These are phyloP conservation scores for Pogonomyrmex californicus DNA, from an alignment of 1,140 invertebrate species.

Conservation along the genomic window DNA sequence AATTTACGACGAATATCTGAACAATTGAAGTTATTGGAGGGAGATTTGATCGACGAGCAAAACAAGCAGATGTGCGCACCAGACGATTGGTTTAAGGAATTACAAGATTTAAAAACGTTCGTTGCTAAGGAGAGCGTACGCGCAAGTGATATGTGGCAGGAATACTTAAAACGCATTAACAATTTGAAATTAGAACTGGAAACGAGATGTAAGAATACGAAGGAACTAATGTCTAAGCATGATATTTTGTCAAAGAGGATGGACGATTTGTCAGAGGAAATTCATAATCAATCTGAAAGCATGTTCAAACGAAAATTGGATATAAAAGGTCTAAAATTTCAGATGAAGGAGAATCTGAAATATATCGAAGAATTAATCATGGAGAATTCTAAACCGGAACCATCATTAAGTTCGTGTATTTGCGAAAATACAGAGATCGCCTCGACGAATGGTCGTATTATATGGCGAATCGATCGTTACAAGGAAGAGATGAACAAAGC, in stretches of 20 bases:
- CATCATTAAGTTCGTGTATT: not conserved
- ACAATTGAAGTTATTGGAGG: conserved; percentile 69
- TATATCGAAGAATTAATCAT: conserved; percentile 75
- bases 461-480: conserved; percentile 91
- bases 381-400: conserved; percentile 37
- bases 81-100: conserved; percentile 64
- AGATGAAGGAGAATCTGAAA: conserved; percentile 75
- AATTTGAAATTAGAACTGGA: conserved; percentile 82
- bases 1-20: conserved; percentile 71
- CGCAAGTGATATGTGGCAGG: conserved; percentile 81
- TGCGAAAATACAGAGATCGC: conserved; percentile 33
- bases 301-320: conserved; percentile 48
- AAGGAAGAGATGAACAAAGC: conserved; percentile 89
- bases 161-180: conserved; percentile 79
- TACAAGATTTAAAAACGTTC: conserved; percentile 88
- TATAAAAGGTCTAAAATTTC: conserved; percentile 74
- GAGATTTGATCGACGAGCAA: conserved; percentile 48
- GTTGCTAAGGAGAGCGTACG: conserved; percentile 80
- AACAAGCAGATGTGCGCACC: conserved; percentile 48
- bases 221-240: conserved; percentile 77
- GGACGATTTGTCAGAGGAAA: conserved; percentile 62
- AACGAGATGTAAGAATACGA: conserved; percentile 78
- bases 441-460: conserved; percentile 87
- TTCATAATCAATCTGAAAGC: conserved; percentile 46
- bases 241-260: conserved; percentile 68